phyloP scores from a whole-genome alignment of 2,797 vertebrate species.

The Sciurus carolinensis region DNA sequence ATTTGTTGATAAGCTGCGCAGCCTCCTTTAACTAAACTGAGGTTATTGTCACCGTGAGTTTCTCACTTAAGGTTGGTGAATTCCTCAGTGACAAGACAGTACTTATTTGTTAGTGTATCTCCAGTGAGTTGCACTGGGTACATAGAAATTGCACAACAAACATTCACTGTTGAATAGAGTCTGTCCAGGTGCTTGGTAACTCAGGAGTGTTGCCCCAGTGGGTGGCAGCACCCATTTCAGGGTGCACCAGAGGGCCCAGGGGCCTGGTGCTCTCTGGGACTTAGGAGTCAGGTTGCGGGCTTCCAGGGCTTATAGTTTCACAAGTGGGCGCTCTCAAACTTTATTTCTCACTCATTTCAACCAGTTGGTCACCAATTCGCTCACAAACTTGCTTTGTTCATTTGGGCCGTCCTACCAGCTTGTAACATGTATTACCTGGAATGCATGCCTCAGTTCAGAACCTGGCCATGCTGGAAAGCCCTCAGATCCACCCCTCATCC shows the following conservation, averaged over 20 bases:
- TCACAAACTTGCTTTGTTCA: background rate
- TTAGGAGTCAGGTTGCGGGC: background rate
- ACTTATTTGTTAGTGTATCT: background rate
- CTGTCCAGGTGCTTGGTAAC: background rate
- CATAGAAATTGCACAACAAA: background rate
- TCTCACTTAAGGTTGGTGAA: background rate
- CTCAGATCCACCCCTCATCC: background rate
- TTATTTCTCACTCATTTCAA: background rate
- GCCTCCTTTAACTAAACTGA: too few relatives aligned
- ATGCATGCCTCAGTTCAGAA: background rate
- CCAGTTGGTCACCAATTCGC: background rate
- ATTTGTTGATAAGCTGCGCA: rapidly evolving
- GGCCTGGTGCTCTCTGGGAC: background rate
- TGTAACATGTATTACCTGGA: background rate
- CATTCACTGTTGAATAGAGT: background rate
- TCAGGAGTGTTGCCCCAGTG: background rate
- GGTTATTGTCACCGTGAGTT: background rate
- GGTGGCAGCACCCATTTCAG: background rate
- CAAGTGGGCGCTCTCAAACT: background rate
- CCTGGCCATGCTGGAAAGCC: background rate
- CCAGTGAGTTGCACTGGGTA: background rate
- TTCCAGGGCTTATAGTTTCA: background rate
- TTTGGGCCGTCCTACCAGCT: background rate
- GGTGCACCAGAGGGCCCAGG: background rate
- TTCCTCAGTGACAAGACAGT: rapidly evolving